phyloP scores from a whole-genome alignment of 1,140 invertebrate genomes.

The Lysiphlebus fabarum region DNA sequence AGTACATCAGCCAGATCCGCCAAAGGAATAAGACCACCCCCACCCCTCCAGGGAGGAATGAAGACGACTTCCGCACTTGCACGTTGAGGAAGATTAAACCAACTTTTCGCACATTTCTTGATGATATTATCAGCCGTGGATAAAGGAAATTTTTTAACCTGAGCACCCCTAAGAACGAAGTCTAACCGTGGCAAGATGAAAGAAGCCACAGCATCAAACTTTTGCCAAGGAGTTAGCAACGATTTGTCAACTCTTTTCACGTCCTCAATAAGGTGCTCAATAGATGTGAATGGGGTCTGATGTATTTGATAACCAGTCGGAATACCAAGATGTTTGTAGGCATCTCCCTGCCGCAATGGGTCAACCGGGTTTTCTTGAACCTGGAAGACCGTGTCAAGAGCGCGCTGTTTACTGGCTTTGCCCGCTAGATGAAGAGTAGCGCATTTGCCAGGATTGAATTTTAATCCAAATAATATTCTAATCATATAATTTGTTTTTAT shows the following conservation, averaged over 20 bases:
- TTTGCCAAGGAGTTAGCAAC: constrained; percentile 46
- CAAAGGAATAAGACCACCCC: constrained; percentile 32
- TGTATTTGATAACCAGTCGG: constrained; percentile 32
- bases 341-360: constrained; percentile 24
- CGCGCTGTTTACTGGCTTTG: not conserved
- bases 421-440: constrained; percentile 28
- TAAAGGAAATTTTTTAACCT: constrained; percentile 27
- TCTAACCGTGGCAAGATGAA: constrained; percentile 40
- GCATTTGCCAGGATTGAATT: constrained; percentile 36
- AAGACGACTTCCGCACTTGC: constrained; percentile 35
- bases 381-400: constrained; percentile 16
- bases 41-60: constrained; percentile 27
- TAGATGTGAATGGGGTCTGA: constrained; percentile 28
- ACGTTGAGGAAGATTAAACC: constrained; percentile 35
- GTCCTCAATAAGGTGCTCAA: constrained; percentile 26
- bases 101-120: constrained; percentile 32
- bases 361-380: constrained; percentile 20
- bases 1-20: constrained; percentile 28
- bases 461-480: too few relatives aligned
- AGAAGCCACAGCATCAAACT: constrained; percentile 39
- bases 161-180: constrained; percentile 35
- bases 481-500: too few relatives aligned
- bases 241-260: constrained; percentile 25
- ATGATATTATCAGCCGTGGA: constrained; percentile 29
- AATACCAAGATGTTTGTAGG: constrained; percentile 35